Evolutionary conservation across 1,140 invertebrate genomes (phyloP).

Genomic region (Megalopta genalis): DNA sequence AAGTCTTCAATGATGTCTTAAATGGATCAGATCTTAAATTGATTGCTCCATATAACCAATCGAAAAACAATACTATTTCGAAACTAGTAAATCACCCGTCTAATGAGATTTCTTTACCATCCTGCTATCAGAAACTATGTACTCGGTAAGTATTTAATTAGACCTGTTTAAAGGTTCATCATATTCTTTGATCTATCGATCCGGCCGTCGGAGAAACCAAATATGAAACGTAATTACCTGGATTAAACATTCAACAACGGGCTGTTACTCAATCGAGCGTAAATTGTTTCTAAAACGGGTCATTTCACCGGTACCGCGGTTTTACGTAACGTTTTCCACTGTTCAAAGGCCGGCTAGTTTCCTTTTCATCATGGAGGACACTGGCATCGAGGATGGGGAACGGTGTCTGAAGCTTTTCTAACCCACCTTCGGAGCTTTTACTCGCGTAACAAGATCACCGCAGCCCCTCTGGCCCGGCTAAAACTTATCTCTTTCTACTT

Average conservation of each 20-base stretch:
- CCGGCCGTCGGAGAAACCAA: too few species aligned
- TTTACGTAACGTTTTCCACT: neutral
- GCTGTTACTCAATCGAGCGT: conserved; percentile 15
- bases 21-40: too few species aligned
- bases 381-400: neutral
- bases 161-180: neutral
- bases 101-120: too few species aligned
- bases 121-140: too few species aligned
- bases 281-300: conserved; percentile 26
- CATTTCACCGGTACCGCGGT: neutral
- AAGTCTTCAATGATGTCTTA: too few species aligned
- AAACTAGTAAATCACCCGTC: too few species aligned
- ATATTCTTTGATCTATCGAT: neutral
- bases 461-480: conserved; percentile 1
- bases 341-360: conserved; percentile 18
- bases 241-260: conserved; percentile 22
- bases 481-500: conserved; percentile 40
- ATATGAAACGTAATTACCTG: neutral
- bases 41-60: too few species aligned
- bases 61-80: too few species aligned
- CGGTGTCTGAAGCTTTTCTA: conserved; percentile 22
- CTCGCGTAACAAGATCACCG: conserved; percentile 40
- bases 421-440: conserved; percentile 20
- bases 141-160: too few species aligned
- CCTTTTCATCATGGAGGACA: conserved; percentile 25